Evolutionary conservation across 2,797 vertebrate species (phyloP).

Genomic region (Uromys caudimaculatus): DNA sequence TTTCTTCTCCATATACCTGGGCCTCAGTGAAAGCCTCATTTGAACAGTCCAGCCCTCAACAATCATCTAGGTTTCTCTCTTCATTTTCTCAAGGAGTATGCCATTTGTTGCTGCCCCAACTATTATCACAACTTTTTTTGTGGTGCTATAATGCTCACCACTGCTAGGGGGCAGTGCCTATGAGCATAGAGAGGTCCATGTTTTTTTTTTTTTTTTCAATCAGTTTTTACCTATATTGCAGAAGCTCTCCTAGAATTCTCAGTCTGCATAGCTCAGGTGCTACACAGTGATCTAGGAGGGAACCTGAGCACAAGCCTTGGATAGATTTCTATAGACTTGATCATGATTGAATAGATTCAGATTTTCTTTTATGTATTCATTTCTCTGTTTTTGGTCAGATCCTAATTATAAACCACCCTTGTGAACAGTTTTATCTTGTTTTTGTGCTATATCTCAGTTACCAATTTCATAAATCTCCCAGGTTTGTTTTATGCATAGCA

Average conservation of each 20-base stretch:
- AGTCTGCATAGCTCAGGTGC: neutral
- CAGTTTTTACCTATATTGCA: neutral
- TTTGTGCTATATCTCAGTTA: neutral
- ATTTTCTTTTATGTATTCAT: neutral
- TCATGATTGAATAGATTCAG: neutral
- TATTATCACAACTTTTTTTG: neutral
- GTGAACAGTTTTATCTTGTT: neutral
- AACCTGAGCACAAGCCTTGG: neutral
- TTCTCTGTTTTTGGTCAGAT: neutral
- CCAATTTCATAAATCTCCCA: neutral
- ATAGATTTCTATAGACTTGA: neutral
- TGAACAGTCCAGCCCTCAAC: neutral
- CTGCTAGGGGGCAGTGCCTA: neutral
- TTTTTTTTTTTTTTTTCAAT: neutral
- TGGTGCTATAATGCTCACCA: neutral
- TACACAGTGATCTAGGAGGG: neutral
- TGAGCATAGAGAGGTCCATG: neutral
- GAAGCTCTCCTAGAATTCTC: neutral
- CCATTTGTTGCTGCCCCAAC: neutral
- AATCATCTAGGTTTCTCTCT: neutral
- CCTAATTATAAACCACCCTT: neutral
- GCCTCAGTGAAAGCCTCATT: neutral
- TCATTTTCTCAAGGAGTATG: neutral
- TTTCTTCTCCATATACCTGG: neutral
- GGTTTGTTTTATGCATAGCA: neutral